Percentiles rank a stretch among this genome's conserved stretches.
Evolutionary conservation across 2,888 invertebrate species (phyloP).

Genomic region (Campoletis raptor): DNA sequence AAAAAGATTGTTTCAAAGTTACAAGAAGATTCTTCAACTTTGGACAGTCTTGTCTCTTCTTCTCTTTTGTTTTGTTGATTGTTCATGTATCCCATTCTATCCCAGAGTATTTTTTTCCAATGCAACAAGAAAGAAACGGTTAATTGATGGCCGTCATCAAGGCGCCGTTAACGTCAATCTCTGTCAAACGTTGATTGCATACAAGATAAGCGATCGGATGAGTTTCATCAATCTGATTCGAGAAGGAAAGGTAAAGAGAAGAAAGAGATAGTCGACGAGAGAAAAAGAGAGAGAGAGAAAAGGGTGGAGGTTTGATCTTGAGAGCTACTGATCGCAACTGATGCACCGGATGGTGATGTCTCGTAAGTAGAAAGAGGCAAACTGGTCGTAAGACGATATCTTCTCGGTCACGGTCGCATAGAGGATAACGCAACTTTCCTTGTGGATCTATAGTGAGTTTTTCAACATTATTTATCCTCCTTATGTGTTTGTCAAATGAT

Average conservation of each 20-base stretch:
- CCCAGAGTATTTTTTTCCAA: background rate
- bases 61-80: background rate
- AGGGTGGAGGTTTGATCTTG: constrained; percentile 18
- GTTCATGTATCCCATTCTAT: background rate
- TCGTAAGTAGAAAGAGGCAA: constrained; percentile 40
- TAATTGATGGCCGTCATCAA: constrained; percentile 59
- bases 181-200: constrained; percentile 43
- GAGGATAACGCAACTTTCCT: constrained; percentile 41
- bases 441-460: constrained; percentile 18
- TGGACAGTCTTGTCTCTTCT: background rate
- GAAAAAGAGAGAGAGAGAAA: background rate
- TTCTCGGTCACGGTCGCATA: constrained; percentile 55
- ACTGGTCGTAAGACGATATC: constrained; percentile 67
- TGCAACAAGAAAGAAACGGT: constrained; percentile 24
- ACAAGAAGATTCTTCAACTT: background rate
- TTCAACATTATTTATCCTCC: background rate
- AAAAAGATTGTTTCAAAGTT: background rate
- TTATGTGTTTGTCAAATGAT: background rate
- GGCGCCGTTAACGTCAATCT: constrained; percentile 58
- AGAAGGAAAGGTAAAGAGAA: background rate
- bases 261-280: too few relatives aligned
- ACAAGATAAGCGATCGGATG: constrained; percentile 37
- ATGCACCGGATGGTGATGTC: constrained; percentile 60
- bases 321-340: constrained; percentile 31
- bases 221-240: constrained; percentile 18